Evolutionary conservation across 2,797 vertebrate species (phyloP).

Genomic region (Todus mexicanus): DNA sequence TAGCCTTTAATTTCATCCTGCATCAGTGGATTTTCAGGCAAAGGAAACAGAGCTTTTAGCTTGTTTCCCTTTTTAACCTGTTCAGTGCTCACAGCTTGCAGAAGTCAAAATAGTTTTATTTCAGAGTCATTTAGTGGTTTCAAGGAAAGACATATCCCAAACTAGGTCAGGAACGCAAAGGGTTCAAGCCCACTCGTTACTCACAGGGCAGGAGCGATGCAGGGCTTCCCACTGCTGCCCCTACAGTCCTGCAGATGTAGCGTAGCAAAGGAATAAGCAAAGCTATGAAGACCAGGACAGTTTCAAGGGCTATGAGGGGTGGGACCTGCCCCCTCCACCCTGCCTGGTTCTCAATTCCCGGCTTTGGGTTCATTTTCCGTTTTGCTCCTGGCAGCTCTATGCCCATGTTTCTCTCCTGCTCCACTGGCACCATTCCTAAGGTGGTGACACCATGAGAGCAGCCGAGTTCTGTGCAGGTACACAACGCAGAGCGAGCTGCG

Average conservation of each 20-base stretch:
- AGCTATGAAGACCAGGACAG: fast-evolving
- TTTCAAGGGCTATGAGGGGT: neutral
- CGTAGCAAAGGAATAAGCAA: too few relatives aligned
- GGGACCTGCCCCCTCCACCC: too few relatives aligned
- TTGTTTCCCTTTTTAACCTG: slow-evolving; percentile 69
- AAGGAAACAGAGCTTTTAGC: slow-evolving; percentile 60
- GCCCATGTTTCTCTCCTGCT: neutral
- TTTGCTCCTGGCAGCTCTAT: neutral
- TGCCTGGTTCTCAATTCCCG: neutral
- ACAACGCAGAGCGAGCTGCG: slow-evolving; percentile 33
- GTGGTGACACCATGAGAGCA: neutral
- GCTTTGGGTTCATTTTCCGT: neutral
- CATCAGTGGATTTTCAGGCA: slow-evolving; percentile 71
- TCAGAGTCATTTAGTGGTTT: neutral
- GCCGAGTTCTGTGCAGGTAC: slow-evolving; percentile 21
- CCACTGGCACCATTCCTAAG: neutral
- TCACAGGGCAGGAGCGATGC: neutral
- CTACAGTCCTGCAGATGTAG: neutral
- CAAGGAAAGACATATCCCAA: slow-evolving; percentile 28
- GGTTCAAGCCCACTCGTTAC: neutral
- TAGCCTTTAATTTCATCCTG: slow-evolving; percentile 75
- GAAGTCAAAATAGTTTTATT: slow-evolving; percentile 52
- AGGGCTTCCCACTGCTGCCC: slow-evolving; percentile 8
- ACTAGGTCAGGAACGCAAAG: neutral
- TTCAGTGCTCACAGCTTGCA: slow-evolving; percentile 52